phyloP scores from a whole-genome alignment of 1,140 invertebrate genomes.

The Periplaneta americana region DNA sequence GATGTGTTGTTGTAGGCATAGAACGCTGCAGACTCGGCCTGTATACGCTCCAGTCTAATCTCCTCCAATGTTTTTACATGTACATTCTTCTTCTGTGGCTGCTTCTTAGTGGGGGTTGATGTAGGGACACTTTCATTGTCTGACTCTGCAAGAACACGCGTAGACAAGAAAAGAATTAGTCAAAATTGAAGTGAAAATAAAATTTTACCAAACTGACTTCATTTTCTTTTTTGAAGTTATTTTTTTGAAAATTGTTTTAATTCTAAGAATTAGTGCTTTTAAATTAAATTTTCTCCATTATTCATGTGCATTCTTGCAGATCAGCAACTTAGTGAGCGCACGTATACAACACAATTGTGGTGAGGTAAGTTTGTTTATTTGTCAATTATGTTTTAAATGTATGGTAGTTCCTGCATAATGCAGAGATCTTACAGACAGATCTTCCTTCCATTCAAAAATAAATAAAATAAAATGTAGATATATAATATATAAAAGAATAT shows the following conservation, averaged over 20 bases:
- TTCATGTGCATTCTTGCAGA: slow-evolving; percentile 30
- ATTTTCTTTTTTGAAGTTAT: not conserved
- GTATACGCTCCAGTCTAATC: slow-evolving; percentile 58
- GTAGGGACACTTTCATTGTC: slow-evolving; percentile 58
- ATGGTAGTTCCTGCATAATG: not conserved
- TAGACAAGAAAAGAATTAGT: slow-evolving; percentile 15
- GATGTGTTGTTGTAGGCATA: slow-evolving; percentile 46
- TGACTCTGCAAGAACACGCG: slow-evolving; percentile 62
- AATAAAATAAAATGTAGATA: slow-evolving; percentile 6
- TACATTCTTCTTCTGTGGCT: slow-evolving; percentile 30
- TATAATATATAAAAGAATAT: not conserved
- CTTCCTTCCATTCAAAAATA: not conserved
- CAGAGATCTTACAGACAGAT: not conserved
- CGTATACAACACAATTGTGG: not conserved
- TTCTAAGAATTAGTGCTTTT: not conserved
- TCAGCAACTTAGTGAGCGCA: slow-evolving; percentile 11
- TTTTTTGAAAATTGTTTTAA: not conserved
- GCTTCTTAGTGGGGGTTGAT: slow-evolving; percentile 48
- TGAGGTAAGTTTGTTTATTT: slow-evolving; percentile 12
- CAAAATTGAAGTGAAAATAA: slow-evolving; percentile 2
- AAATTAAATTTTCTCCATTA: slow-evolving; percentile 1
- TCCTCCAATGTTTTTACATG: slow-evolving; percentile 59
- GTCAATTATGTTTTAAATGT: slow-evolving; percentile 4
- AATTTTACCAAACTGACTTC: not conserved
- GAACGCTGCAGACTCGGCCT: slow-evolving; percentile 58